phyloP scores from a whole-genome alignment of 2,113 vertebrate genomes.

The Scomber colias region DNA sequence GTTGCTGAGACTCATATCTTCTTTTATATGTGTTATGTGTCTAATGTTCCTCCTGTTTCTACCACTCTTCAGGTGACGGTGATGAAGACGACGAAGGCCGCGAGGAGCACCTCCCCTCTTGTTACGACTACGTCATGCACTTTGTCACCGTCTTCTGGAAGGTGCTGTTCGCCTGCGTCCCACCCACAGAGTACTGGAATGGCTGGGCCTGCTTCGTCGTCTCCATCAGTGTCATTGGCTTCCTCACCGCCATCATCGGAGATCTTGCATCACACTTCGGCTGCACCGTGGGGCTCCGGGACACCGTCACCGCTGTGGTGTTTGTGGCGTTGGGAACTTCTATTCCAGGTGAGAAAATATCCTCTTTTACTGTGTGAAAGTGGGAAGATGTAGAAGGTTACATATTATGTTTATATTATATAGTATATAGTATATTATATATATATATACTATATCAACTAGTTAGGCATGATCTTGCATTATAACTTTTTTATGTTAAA shows the following conservation, averaged over 20 bases:
- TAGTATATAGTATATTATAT: too few species aligned
- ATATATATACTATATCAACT: too few species aligned
- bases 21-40: too few species aligned
- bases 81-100: conserved; percentile 89
- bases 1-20: too few species aligned
- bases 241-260: conserved; percentile 92
- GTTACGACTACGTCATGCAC: conserved; percentile 95
- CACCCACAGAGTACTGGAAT: conserved; percentile 94
- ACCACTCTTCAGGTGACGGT: conserved; percentile 66
- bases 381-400: too few species aligned
- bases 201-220: conserved; percentile 94
- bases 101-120: conserved; percentile 90
- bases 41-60: background rate
- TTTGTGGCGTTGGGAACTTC: conserved; percentile 95
- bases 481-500: too few species aligned
- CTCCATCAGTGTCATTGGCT: conserved; percentile 90
- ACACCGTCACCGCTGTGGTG: conserved; percentile 93
- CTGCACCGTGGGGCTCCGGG: conserved; percentile 93
- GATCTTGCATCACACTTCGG: conserved; percentile 94
- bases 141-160: conserved; percentile 97
- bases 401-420: too few species aligned
- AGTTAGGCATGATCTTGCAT: too few species aligned
- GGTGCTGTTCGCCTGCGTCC: conserved; percentile 93
- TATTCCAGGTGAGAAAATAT: conserved; percentile 86
- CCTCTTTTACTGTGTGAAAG: background rate